Base-by-base conservation (phyloP, 1,140 invertebrate species). In the Hypsibius dujardini region DNA sequence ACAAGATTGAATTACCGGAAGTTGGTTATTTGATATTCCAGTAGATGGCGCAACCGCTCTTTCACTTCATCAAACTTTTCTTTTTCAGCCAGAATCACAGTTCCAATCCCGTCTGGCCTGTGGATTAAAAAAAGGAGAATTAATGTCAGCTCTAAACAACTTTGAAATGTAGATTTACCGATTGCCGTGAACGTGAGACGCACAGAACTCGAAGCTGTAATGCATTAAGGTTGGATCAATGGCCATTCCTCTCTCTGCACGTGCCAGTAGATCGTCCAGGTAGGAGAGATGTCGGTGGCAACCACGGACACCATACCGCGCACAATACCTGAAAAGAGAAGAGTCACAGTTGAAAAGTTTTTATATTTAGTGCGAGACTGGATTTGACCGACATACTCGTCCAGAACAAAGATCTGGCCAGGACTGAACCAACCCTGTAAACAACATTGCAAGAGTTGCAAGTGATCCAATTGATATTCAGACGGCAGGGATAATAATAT, bases 311-410 rank as follows among this genome's bases (percentile, higher is more conserved):
- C 90, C n/a, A n/a, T n/a, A n/a, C n/a, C n/a, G n/a, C n/a, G n/a
- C 84, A n/a, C n/a, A n/a, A n/a, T n/a, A n/a, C n/a, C n/a, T n/a
- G n/a, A n/a, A n/a, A n/a, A n/a, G n/a, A n/a, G n/a, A n/a, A n/a
- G n/a, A n/a, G n/a, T n/a, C n/a, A n/a, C n/a, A n/a, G n/a, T n/a
- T n/a, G n/a, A n/a, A n/a, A n/a, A n/a, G n/a, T n/a, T n/a, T n/a
- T n/a, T n/a, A n/a, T n/a, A n/a, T n/a, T n/a, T n/a, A n/a, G n/a
- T n/a, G n/a, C n/a, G n/a, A n/a, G n/a, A n/a, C n/a, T n/a, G n/a
- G n/a, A n/a, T n/a, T n/a, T n/a, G n/a, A n/a, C n/a, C n/a, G 80
- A 92, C 95, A 81, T 98, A 99, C 80, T 99, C 95, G 79, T 99
- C 95, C 70, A 98, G 80, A 7, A 97, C 90, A 82, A 98, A 98